phyloP scores from a whole-genome alignment of 2,888 invertebrate species.

The Kryphioiulus occultus region DNA sequence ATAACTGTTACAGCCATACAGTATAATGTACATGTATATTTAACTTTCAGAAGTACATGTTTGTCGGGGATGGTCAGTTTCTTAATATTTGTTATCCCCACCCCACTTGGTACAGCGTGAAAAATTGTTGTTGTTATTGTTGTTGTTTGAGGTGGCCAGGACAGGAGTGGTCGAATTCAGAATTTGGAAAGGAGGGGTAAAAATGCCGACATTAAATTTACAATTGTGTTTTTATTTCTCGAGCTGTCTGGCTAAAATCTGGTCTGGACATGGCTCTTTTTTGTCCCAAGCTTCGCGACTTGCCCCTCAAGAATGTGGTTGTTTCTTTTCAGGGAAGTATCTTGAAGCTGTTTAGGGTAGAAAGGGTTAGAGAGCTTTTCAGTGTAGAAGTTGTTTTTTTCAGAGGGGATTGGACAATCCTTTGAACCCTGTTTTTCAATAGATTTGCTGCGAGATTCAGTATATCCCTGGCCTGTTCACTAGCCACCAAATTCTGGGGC shows the following conservation, averaged over 20 bases:
- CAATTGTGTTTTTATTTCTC: background rate
- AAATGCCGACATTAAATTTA: background rate
- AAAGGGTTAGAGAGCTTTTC: slow-evolving; percentile 16
- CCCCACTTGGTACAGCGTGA: no score
- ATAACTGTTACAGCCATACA: no score
- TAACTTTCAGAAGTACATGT: no score
- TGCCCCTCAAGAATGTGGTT: background rate
- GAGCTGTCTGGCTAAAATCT: background rate
- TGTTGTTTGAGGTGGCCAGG: background rate
- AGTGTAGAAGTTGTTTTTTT: background rate
- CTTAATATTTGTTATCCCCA: no score
- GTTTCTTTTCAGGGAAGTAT: slow-evolving; percentile 16
- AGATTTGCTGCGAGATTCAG: background rate
- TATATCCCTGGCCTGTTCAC: background rate
- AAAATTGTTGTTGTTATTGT: background rate
- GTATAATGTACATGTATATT: no score
- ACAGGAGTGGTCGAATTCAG: background rate
- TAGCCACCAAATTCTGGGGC: background rate
- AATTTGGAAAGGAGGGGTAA: background rate
- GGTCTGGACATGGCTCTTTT: background rate
- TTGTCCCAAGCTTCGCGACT: slow-evolving; percentile 17
- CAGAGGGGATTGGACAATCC: background rate
- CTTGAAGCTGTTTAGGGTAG: slow-evolving; percentile 14
- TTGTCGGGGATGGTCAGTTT: no score
- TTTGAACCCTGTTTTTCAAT: background rate